A percentile compares a stretch with the other conserved stretches of the same genome.
phyloP scores from a whole-genome alignment of 2,113 vertebrate species.

The Mormoops blainvillei region DNA sequence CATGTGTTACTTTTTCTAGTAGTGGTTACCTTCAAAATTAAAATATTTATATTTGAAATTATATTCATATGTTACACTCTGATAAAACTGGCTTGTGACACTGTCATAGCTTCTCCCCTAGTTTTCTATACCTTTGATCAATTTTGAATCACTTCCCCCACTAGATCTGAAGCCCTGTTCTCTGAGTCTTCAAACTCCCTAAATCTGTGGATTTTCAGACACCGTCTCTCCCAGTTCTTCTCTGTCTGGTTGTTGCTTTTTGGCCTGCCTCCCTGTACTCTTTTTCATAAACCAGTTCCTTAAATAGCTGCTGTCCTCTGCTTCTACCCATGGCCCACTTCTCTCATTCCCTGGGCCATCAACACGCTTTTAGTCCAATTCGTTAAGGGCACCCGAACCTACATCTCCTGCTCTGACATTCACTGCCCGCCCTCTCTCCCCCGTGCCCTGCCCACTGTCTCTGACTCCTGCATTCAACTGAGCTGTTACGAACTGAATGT shows the following conservation, averaged over 20 bases:
- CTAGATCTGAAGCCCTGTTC: neutral
- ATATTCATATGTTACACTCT: neutral
- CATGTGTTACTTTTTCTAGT: neutral
- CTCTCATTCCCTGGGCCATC: neutral
- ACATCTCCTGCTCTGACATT: neutral
- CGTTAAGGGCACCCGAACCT: neutral
- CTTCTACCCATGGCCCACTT: neutral
- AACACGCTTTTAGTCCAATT: neutral
- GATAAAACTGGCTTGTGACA: neutral
- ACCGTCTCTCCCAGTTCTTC: neutral
- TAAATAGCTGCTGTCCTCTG: neutral
- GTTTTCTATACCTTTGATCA: neutral
- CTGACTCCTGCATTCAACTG: neutral
- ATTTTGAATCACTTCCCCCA: neutral
- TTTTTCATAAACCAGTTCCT: neutral
- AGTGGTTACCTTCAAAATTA: neutral
- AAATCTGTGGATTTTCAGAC: neutral
- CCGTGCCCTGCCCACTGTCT: neutral
- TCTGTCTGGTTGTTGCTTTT: neutral
- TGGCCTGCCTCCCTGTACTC: neutral
- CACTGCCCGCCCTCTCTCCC: too few species aligned
- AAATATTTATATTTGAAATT: neutral
- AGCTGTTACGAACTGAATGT: neutral
- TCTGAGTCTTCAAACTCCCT: neutral
- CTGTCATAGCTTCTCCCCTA: neutral